Evolutionary conservation across 30 jellyfish, hydroid and myxozoan genomes (phyloP).

Genomic region (Cassiopea xamachana): DNA sequence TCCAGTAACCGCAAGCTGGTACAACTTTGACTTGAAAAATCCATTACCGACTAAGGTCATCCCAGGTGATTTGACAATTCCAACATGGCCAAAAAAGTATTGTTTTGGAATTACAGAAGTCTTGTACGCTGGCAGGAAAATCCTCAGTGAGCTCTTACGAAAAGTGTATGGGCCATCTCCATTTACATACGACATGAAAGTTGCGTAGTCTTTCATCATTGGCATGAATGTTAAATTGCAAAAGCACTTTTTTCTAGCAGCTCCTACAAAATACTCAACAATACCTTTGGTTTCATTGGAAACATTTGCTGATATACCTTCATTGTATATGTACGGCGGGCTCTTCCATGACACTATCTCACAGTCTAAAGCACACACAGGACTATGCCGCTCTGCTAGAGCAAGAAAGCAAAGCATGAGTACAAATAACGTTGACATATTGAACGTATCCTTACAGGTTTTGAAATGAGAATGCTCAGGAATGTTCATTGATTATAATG

Average conservation of each 20-base stretch:
- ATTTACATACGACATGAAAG: conserved; percentile 9
- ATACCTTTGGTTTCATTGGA: not conserved
- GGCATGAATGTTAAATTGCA: not conserved
- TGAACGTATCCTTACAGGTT: not conserved
- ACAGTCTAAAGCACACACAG: conserved; percentile 4
- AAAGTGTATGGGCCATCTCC: not conserved
- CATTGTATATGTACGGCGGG: conserved; percentile 44
- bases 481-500: no score
- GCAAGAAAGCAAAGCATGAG: not conserved
- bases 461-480: not conserved
- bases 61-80: conserved; percentile 54
- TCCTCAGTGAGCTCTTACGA: not conserved
- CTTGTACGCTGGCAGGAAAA: conserved; percentile 52
- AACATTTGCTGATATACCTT: not conserved
- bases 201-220: conserved; percentile 1
- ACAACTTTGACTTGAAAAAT: conserved; percentile 31
- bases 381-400: not conserved
- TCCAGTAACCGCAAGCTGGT: conserved; percentile 26
- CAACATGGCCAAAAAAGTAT: conserved; percentile 17
- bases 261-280: not conserved
- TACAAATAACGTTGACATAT: not conserved
- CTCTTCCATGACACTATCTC: conserved; percentile 53
- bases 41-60: conserved; percentile 47
- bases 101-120: not conserved
- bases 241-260: not conserved